phyloP scores from a whole-genome alignment of 2,888 invertebrate species.

The Aleiodes testaceus region DNA sequence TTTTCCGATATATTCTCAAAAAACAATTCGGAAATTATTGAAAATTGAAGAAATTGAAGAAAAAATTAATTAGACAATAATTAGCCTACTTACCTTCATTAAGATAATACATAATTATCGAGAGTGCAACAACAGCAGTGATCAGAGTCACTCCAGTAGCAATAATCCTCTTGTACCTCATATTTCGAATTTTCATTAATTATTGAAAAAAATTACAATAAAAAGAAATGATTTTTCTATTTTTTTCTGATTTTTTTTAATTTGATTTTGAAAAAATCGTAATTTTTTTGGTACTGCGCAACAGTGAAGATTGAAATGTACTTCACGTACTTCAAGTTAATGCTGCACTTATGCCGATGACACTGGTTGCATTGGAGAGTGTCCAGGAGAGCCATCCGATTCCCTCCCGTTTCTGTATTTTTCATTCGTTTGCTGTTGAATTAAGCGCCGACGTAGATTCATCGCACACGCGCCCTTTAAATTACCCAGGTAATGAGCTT shows the following conservation, averaged over 20 bases:
- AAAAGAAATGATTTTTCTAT: constrained; percentile 1
- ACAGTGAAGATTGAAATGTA: not conserved
- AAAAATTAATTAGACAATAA: not conserved
- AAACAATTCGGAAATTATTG: no score
- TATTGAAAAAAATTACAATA: not conserved
- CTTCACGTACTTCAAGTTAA: constrained; percentile 25
- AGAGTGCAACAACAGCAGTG: constrained; percentile 57
- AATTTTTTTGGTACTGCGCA: not conserved
- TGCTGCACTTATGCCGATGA: constrained; percentile 35
- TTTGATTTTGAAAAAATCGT: not conserved
- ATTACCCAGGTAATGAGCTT: not conserved
- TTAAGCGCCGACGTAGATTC: constrained; percentile 4
- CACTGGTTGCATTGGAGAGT: constrained; percentile 48
- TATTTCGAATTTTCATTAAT: constrained; percentile 45
- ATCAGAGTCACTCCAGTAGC: constrained; percentile 63
- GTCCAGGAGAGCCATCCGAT: constrained; percentile 24
- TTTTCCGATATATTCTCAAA: no score
- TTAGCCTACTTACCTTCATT: constrained; percentile 64
- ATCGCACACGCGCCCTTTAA: constrained; percentile 55
- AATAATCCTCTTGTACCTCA: constrained; percentile 64
- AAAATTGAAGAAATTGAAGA: not conserved
- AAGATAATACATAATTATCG: constrained; percentile 67
- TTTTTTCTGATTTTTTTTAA: not conserved
- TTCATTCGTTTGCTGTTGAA: constrained; percentile 6
- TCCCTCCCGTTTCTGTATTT: not conserved